A percentile compares a stretch with the other conserved stretches of the same genome.
These are phyloP conservation scores for Lophochroa leadbeateri DNA, from an alignment of 2,113 vertebrate species.

Conservation along the genomic window DNA sequence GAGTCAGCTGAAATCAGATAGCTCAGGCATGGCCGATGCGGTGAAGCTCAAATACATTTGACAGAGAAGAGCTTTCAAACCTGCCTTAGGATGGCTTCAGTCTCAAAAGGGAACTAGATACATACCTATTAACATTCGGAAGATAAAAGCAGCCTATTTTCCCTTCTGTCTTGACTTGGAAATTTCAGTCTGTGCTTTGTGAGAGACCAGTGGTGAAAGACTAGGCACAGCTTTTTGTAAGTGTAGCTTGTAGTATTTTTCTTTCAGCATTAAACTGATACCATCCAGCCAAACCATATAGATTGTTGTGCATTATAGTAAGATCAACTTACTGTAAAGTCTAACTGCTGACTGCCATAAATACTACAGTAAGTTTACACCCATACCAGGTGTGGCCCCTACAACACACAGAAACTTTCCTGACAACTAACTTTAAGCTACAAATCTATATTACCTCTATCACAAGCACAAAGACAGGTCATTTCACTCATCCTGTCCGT, in stretches of 20 bases:
- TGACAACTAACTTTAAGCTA: neutral
- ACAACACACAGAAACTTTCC: neutral
- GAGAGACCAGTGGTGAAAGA: neutral
- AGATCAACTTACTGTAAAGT: neutral
- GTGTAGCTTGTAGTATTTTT: neutral
- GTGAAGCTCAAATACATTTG: neutral
- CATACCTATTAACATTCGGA: accelerated
- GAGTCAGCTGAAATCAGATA: neutral
- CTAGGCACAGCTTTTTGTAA: neutral
- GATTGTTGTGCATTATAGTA: neutral
- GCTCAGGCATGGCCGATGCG: neutral
- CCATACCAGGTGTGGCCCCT: accelerated
- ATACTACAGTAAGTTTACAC: neutral
- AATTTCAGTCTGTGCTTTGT: neutral
- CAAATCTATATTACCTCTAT: neutral
- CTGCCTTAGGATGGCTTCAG: neutral
- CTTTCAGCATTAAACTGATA: neutral
- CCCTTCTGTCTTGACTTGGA: neutral
- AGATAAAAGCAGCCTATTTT: neutral
- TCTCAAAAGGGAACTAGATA: neutral
- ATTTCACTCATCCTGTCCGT: neutral
- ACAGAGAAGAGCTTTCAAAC: neutral
- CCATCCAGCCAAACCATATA: accelerated
- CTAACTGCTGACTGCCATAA: neutral
- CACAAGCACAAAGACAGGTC: neutral